phyloP scores from a whole-genome alignment of 2,113 vertebrate genomes.

The Oryzias woworae region DNA sequence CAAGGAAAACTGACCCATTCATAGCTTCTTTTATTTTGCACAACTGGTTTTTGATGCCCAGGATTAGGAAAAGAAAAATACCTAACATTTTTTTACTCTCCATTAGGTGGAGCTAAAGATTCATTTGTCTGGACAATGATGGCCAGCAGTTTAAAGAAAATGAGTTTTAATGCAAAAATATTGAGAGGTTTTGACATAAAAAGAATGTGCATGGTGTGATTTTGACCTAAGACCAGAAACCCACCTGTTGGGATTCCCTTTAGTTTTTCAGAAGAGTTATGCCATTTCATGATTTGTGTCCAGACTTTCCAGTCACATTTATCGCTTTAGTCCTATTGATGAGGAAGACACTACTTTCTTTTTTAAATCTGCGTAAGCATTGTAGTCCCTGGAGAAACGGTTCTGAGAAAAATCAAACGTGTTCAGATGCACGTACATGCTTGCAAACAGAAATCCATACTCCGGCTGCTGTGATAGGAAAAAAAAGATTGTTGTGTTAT shows the following conservation, averaged over 20 bases:
- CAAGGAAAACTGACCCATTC: too few species aligned
- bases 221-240: neutral
- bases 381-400: neutral
- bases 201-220: neutral
- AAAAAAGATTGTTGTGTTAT: too few species aligned
- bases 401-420: conserved; percentile 3
- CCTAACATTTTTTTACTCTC: neutral
- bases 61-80: too few species aligned
- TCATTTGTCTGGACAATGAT: neutral
- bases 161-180: neutral
- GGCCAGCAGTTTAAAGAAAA: neutral
- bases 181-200: neutral
- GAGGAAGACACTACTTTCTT: neutral
- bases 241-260: too few species aligned
- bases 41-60: too few species aligned
- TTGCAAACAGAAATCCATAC: neutral
- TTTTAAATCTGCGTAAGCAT: conserved; percentile 2
- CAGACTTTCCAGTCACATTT: neutral
- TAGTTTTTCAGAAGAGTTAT: too few species aligned
- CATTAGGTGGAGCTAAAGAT: conserved; percentile 50
- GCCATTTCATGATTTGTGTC: neutral
- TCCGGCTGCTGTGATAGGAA: neutral
- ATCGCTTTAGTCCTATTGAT: neutral
- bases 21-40: too few species aligned
- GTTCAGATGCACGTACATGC: conserved; percentile 25